Conservation (phyloP, 2,113 vertebrate genomes). For the Mugil cephalus region DNA sequence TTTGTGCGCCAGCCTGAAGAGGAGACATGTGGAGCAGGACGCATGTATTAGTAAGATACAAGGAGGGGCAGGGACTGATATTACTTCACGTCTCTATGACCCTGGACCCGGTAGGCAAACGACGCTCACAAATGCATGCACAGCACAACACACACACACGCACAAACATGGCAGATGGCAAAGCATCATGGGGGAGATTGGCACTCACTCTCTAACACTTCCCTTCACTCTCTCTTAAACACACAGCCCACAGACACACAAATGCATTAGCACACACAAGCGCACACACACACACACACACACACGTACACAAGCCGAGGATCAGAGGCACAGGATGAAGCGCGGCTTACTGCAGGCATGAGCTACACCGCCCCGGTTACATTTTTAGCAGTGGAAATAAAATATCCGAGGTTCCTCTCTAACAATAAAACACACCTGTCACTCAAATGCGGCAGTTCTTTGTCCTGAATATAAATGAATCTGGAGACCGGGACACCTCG, state of each 20-base stretch:
- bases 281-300: conserved; percentile 19
- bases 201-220: conserved; percentile 70
- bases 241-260: conserved; percentile 67
- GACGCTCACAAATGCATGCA: conserved; percentile 48
- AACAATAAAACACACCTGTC: conserved; percentile 78
- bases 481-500: conserved; percentile 45
- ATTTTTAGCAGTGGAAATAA: conserved; percentile 78
- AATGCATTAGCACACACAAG: conserved; percentile 10
- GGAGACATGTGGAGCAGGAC: conserved; percentile 36
- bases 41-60: conserved; percentile 17
- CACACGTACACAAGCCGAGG: conserved; percentile 41
- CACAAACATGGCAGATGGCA: conserved; percentile 77
- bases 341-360: conserved; percentile 74
- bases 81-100: conserved; percentile 67
- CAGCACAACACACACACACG: conserved; percentile 25
- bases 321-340: conserved; percentile 79
- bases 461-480: conserved; percentile 72
- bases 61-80: conserved; percentile 47
- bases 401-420: conserved; percentile 70
- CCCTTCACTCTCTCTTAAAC: conserved; percentile 66
- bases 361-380: conserved; percentile 73
- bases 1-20: conserved; percentile 39
- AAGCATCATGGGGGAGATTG: conserved; percentile 82
- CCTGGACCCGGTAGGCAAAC: conserved; percentile 55
- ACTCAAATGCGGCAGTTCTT: conserved; percentile 69